phyloP scores from a whole-genome alignment of 1,140 invertebrate genomes.

The Patella vulgata region DNA sequence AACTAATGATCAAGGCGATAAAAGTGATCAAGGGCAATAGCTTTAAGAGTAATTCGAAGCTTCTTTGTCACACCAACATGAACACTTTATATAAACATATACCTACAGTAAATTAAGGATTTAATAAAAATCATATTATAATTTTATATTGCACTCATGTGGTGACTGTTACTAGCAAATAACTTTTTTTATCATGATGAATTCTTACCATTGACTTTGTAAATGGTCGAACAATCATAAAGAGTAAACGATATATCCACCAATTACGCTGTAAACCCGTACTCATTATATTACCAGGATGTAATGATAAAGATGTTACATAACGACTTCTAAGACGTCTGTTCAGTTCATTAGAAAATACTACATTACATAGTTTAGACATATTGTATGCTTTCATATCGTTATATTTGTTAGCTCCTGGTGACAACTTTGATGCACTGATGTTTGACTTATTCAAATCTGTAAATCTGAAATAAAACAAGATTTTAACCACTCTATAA shows the following conservation, averaged over 20 bases:
- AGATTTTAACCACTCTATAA: too few species aligned
- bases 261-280: slow-evolving; percentile 81
- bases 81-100: too few species aligned
- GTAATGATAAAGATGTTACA: slow-evolving; percentile 83
- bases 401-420: slow-evolving; percentile 73
- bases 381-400: slow-evolving; percentile 88
- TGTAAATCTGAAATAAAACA: slow-evolving; percentile 74
- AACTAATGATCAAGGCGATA: too few species aligned
- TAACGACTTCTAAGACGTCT: slow-evolving; percentile 66
- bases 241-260: slow-evolving; percentile 83
- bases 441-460: slow-evolving; percentile 72
- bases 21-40: too few species aligned
- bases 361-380: slow-evolving; percentile 89
- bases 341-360: slow-evolving; percentile 83
- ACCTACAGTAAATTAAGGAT: too few species aligned
- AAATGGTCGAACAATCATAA: slow-evolving; percentile 86
- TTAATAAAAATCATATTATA: too few species aligned
- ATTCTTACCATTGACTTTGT: slow-evolving; percentile 92
- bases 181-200: too few species aligned
- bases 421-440: slow-evolving; percentile 72
- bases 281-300: slow-evolving; percentile 92
- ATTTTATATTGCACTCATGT: too few species aligned
- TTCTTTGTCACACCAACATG: too few species aligned
- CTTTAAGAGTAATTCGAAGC: too few species aligned
- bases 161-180: too few species aligned